phyloP scores from a whole-genome alignment of 30 jellyfish, hydroid and myxozoan species.

The Chrysaora quinquecirrha region DNA sequence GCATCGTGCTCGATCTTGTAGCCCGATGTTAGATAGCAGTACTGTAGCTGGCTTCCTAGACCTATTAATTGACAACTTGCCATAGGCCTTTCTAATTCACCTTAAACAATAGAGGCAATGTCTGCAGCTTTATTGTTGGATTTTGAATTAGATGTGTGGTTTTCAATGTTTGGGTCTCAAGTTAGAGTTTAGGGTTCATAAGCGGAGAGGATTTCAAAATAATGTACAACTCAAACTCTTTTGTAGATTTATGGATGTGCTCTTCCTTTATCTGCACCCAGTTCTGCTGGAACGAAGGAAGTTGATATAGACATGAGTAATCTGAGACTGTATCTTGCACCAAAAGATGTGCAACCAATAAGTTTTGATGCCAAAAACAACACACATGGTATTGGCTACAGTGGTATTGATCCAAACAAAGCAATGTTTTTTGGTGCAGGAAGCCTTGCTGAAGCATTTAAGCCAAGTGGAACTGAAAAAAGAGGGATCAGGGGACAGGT shows the following conservation, averaged over 20 bases:
- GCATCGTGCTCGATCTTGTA: too few species aligned
- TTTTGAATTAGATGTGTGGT: too few species aligned
- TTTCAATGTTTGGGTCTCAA: too few species aligned
- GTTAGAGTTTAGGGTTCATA: too few species aligned
- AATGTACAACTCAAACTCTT: too few species aligned
- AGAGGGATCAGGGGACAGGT: slow-evolving; percentile 98
- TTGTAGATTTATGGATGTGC: slow-evolving; percentile 69
- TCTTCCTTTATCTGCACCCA: slow-evolving; percentile 24
- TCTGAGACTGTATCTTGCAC: slow-evolving; percentile 75
- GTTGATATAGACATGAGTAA: neutral
- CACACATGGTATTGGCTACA: slow-evolving; percentile 95
- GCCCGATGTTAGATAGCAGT: too few species aligned
- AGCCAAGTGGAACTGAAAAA: slow-evolving; percentile 93
- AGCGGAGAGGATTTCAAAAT: too few species aligned
- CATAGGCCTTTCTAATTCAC: too few species aligned
- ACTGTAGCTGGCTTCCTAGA: too few species aligned
- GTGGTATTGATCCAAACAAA: slow-evolving; percentile 80
- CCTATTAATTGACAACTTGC: too few species aligned
- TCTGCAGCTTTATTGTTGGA: too few species aligned
- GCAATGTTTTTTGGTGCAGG: slow-evolving; percentile 81
- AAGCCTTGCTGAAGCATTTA: slow-evolving; percentile 58
- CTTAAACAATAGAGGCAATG: too few species aligned
- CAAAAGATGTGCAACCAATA: slow-evolving; percentile 91
- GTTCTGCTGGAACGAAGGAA: neutral
- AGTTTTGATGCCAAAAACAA: slow-evolving; percentile 82